Evolutionary conservation across 2,888 invertebrate species (phyloP).

Genomic region (Ametastegia equiseti): DNA sequence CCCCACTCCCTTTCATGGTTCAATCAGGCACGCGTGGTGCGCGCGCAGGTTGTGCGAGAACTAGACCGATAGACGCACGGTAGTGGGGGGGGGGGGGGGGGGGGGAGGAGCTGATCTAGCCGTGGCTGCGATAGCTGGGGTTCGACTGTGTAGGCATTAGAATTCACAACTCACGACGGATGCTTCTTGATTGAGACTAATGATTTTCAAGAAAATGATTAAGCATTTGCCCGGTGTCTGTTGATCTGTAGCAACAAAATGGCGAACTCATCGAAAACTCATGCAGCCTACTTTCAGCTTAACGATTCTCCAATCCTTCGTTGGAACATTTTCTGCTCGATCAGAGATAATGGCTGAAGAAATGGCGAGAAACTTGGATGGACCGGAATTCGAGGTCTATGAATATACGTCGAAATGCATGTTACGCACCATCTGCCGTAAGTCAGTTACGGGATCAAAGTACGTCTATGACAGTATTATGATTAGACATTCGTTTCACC

Average conservation of each 20-base stretch:
- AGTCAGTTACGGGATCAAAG: neutral
- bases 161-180: neutral
- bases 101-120: no score
- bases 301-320: neutral
- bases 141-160: neutral
- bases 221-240: neutral
- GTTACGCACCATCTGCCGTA: neutral
- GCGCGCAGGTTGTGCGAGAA: no score
- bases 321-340: neutral
- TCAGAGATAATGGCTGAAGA: neutral
- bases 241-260: neutral
- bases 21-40: no score
- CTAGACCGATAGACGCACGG: no score
- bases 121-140: no score
- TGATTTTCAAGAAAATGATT: no score
- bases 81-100: no score
- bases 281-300: neutral
- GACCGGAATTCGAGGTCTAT: neutral
- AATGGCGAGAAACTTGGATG: neutral
- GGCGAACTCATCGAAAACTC: neutral
- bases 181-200: no score
- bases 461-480: neutral
- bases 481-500: neutral
- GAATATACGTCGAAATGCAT: neutral
- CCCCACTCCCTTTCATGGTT: no score